Evolutionary conservation across 2,797 vertebrate species (phyloP), one percentile per base, ranked within the genome.

Genomic region (Odontamblyopus rebecca): DNA sequence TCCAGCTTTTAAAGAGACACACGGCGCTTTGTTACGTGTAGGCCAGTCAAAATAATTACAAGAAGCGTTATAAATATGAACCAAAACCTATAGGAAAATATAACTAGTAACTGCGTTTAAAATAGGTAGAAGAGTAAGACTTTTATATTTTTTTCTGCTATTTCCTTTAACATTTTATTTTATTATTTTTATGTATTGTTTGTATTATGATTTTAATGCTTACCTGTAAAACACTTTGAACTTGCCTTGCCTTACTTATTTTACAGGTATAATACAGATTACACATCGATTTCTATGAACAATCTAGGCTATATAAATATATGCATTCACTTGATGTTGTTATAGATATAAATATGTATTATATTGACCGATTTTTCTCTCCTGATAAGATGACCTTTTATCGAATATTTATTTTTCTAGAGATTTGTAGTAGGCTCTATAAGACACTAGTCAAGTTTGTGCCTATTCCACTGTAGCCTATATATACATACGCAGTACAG

Each of bases 1-100:
- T 73, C 73, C 79, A 48, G 29, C 0, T 38, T 89, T 91, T 87
- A 91, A 92, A 91, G 75, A 73, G 79, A 80, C 80, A 77, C 67
- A 23, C 27, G 50, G 26, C 1, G 29, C 48, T 53, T 26, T 62
- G 15, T 27, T 26, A 19, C 50, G 2, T n/a, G 19, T 0, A 1
- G 51, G 6, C 19, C 16, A 53, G 4, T 19, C 1, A 53, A n/a
- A 54, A 26, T 30, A 30, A 30, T 30, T 8, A 54, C 3, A 9
- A 23, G 1, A 8, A 54, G 11, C 53, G 26, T 9, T 2, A 26
- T 12, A 6, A 35, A 35, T n/a, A 53, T 8, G 7, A 53, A 53
- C 18, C 19, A 53, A 6, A 53, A 53, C 5, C 19, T n/a, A 19
- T 2, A n/a, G 18, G 6, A 0, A 19, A 56, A 19, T 9, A 11